Evolutionary conservation across 2,797 vertebrate genomes (phyloP).

Genomic region (Dermochelys coriacea): DNA sequence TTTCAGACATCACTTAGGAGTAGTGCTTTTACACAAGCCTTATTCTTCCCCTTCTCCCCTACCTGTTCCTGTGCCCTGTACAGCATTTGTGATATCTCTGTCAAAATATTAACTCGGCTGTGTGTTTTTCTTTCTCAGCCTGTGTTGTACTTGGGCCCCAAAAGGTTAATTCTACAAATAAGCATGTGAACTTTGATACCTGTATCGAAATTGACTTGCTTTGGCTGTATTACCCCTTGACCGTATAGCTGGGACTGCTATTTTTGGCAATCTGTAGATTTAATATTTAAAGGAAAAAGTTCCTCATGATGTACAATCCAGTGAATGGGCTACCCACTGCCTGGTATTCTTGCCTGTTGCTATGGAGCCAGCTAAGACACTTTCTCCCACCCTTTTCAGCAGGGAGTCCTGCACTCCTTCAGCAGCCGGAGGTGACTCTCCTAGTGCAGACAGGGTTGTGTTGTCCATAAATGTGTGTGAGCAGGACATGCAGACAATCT

Average conservation of each 20-base stretch:
- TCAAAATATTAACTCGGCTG: neutral
- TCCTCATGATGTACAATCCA: neutral
- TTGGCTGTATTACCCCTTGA: neutral
- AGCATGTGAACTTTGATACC: slow-evolving; percentile 49
- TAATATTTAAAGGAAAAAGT: neutral
- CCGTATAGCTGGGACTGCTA: neutral
- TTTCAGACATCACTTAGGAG: neutral
- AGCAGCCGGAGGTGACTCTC: neutral
- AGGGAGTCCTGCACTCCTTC: neutral
- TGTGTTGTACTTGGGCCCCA: slow-evolving; percentile 2
- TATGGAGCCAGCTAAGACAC: neutral
- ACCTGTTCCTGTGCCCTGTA: neutral
- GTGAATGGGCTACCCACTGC: neutral
- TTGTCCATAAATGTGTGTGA: neutral
- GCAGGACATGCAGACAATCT: neutral
- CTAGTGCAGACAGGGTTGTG: neutral
- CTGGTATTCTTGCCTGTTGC: neutral
- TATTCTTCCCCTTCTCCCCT: neutral
- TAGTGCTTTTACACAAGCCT: neutral
- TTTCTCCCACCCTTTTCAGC: neutral
- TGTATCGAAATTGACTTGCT: slow-evolving; percentile 24
- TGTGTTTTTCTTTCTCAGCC: neutral
- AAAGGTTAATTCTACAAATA: slow-evolving; percentile 55
- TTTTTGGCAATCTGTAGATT: neutral
- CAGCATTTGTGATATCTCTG: neutral